Base-by-base conservation (phyloP, 2,888 invertebrate species). In the Cheiracanthium punctorium region DNA sequence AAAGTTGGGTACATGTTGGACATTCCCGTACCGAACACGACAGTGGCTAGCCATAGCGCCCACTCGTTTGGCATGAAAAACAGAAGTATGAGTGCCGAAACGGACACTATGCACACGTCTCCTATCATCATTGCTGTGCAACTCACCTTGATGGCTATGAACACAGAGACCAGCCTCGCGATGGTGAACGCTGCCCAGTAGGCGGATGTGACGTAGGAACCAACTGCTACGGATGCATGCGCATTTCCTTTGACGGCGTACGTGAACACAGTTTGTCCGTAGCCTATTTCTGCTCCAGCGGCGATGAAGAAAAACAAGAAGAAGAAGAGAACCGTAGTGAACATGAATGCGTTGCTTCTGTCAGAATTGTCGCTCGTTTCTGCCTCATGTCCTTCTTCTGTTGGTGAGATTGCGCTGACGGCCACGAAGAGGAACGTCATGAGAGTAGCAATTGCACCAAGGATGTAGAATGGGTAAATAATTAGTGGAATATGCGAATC, bases 121-220 rank as follows among this genome's bases (percentile, higher is more conserved):
- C 20, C 20, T 24, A 58, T 20, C 5, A 58, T 4, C 58, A 58
- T 20, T 1, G 20, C 24, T 17, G 24, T 17, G 24, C 17, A 17
- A 24, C 7, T 24, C 24, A 58, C 5, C 24, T 58, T 58, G 1
- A 58, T 24, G 8, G 58, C 1, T 4, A 58, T 5, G 24, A 24
- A 58, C 1, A 58, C 58, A 8, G 58, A 58, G 0, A 12, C 28
- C 32, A 82, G 91, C 17, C 88, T 67, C 12, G 79, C 65, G 1
- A 86, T 4, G 0, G 92, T 91, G 52, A 92, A 90, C 1, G 91
- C 90, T 0, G 92, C 92, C 92, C 92, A 92, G 88, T 92, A 92
- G 28, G 91, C 89, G 2, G 92, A 91, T 0, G 91, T 91, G n/a
- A 92, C 88, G 29, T 90, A 90, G 0, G 91, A 91, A 14, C 91